A percentile compares a stretch with the other conserved stretches of the same genome.
phyloP scores from a whole-genome alignment of 2,797 vertebrate species.

The Tokudaia tokunoshimensis region DNA sequence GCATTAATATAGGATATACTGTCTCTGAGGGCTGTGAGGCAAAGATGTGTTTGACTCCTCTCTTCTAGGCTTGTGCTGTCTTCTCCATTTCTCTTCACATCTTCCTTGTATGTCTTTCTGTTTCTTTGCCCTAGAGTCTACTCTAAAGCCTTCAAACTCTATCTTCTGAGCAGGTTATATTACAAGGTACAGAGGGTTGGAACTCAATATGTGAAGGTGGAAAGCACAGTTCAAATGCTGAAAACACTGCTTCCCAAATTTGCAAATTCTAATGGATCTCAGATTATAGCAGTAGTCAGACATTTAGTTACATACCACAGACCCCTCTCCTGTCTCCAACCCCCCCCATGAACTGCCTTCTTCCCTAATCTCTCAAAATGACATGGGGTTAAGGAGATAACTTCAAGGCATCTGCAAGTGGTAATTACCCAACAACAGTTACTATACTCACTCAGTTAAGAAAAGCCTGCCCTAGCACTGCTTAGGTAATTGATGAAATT shows the following conservation, averaged over 20 bases:
- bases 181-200: not conserved
- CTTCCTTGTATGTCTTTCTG: not conserved
- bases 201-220: not conserved
- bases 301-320: not conserved
- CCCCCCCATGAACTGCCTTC: conserved; percentile 64
- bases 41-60: not conserved
- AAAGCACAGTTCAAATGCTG: not conserved
- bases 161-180: not conserved
- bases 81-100: not conserved
- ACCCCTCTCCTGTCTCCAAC: not conserved
- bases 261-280: not conserved
- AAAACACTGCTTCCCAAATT: conserved; percentile 1
- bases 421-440: conserved; percentile 80
- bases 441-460: conserved; percentile 79
- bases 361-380: conserved; percentile 65
- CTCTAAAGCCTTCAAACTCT: not conserved
- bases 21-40: not conserved
- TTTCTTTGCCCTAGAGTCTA: not conserved
- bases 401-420: conserved; percentile 68
- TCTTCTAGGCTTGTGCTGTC: not conserved
- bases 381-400: conserved; percentile 35
- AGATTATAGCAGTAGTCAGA: not conserved
- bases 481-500: conserved; percentile 70
- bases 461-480: conserved; percentile 19
- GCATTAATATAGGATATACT: not conserved